Conservation (phyloP, 1,140 invertebrate genomes). For the Telenomus remus region DNA sequence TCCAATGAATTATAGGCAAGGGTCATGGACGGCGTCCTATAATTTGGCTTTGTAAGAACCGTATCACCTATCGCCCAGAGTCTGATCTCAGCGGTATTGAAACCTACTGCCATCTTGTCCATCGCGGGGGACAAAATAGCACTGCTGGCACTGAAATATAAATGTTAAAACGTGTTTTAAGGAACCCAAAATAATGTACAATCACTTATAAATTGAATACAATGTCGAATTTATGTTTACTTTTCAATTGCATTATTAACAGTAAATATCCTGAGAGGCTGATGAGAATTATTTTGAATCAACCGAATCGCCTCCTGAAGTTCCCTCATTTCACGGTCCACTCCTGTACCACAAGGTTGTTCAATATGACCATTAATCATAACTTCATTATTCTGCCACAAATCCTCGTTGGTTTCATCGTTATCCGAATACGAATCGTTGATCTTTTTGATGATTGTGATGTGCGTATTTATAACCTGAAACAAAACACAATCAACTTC, state of each 20-base stretch:
- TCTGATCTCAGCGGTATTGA: slow-evolving; percentile 79
- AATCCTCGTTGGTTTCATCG: slow-evolving; percentile 63
- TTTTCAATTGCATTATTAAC: slow-evolving; percentile 78
- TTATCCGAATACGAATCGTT: slow-evolving; percentile 60
- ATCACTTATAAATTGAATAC: no score
- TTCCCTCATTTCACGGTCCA: slow-evolving; percentile 78
- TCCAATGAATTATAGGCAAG: slow-evolving; percentile 63
- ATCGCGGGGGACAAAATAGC: slow-evolving; percentile 77
- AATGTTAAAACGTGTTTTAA: no score
- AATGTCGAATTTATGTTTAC: slow-evolving; percentile 63
- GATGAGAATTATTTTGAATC: slow-evolving; percentile 75
- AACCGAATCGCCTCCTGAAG: slow-evolving; percentile 79
- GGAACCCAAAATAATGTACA: no score
- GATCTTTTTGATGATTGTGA: slow-evolving; percentile 71
- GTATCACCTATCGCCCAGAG: slow-evolving; percentile 80
- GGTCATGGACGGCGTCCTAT: slow-evolving; percentile 57
- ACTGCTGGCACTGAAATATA: slow-evolving; percentile 75
- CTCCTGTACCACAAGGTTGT: slow-evolving; percentile 74
- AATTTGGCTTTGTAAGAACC: slow-evolving; percentile 71
- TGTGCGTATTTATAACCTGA: slow-evolving; percentile 72
- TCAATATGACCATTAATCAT: slow-evolving; percentile 78
- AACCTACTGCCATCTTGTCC: slow-evolving; percentile 78
- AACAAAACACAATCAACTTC: slow-evolving; percentile 4
- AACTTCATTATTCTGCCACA: slow-evolving; percentile 58
- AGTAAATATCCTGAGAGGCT: slow-evolving; percentile 78